These are phyloP conservation scores for Heliothis peltigera DNA, from an alignment of 2,888 invertebrate genomes.

Conservation along the genomic window DNA sequence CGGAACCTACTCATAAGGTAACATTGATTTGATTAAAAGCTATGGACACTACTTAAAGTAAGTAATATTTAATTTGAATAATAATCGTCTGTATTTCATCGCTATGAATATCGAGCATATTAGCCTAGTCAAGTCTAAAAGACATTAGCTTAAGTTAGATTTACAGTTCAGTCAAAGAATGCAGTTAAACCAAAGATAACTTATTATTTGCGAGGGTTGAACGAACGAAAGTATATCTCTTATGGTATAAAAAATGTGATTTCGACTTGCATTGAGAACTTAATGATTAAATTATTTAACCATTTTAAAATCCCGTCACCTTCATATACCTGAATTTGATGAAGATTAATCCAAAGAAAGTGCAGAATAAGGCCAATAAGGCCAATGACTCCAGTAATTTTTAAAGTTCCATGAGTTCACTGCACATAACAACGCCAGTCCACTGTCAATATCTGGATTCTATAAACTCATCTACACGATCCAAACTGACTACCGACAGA, in stretches of 20 bases:
- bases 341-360: not conserved
- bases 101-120: too few relatives aligned
- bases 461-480: too few relatives aligned
- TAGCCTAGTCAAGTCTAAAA: slow-evolving; percentile 49
- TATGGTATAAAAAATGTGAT: slow-evolving; percentile 62
- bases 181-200: slow-evolving; percentile 57
- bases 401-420: too few relatives aligned
- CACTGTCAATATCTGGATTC: too few relatives aligned
- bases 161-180: slow-evolving; percentile 39
- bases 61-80: slow-evolving; percentile 6
- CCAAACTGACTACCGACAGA: too few relatives aligned
- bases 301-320: not conserved
- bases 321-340: not conserved
- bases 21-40: not conserved
- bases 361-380: too few relatives aligned
- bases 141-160: slow-evolving; percentile 45
- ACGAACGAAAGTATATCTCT: slow-evolving; percentile 85
- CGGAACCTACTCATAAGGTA: slow-evolving; percentile 1
- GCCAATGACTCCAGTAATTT: too few relatives aligned
- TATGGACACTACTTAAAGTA: not conserved
- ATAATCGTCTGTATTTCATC: not conserved
- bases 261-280: slow-evolving; percentile 17
- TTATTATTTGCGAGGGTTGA: slow-evolving; percentile 84
- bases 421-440: too few relatives aligned
- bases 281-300: not conserved